Base-by-base conservation (phyloP, 2,888 invertebrate species). In the Oligia fasciuncula region DNA sequence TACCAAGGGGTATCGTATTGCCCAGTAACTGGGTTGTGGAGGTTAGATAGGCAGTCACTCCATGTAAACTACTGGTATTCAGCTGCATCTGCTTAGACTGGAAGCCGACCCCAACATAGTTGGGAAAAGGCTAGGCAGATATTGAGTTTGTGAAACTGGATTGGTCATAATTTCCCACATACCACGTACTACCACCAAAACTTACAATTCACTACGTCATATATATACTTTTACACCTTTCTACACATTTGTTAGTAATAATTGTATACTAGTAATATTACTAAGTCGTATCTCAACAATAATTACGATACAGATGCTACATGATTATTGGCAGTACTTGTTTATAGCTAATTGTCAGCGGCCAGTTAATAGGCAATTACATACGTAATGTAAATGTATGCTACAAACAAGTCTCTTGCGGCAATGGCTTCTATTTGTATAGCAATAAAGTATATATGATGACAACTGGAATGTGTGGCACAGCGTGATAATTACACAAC, bases 291-390 rank as follows among this genome's bases (percentile, higher is more conserved):
- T 73, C n/a, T 83, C 63, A 65, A 51, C 35, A 19, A 69, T 73
- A 83, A 79, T 79, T 60, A 29, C 60, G 49, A 73, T 62, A 80
- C 72, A 76, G n/a, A 78, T 85, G 70, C n/a, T 49, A 35, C 66
- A 69, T 65, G 29, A 80, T 49, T 77, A 81, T 84, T 75, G 72
- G n/a, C 66, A 67, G 19, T 65, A 74, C 60, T 57, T 77, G 51
- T 84, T 80, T 75, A 73, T 75, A 35, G 65, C 40, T 77, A 75
- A 84, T 77, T 84, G 77, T 77, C 68, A n/a, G 17, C 35, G 57
- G 23, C 35, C 66, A 72, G 60, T 74, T 84, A 77, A 84, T 80
- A 77, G 68, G n/a, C 72, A 81, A 81, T 72, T 77, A 80, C 4
- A 66, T 74, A 80, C 11, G 65, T 77, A 35, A 73, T 77, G 66